phyloP scores from a whole-genome alignment of 1,140 invertebrate species.

The Sipha flava region DNA sequence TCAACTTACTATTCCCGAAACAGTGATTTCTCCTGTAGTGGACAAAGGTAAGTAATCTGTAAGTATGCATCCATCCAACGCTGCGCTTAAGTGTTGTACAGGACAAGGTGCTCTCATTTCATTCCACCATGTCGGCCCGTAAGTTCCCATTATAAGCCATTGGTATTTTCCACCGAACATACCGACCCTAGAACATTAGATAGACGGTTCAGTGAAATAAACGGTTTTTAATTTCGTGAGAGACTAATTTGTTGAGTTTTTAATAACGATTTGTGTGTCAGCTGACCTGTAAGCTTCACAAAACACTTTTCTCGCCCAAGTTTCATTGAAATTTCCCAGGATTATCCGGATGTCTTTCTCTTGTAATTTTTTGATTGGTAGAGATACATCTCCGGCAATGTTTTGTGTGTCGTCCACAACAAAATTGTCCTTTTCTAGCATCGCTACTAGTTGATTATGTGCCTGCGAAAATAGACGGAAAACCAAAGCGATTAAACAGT shows the following conservation, averaged over 20 bases:
- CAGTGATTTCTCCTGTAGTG: constrained; percentile 66
- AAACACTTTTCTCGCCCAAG: constrained; percentile 86
- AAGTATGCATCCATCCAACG: constrained; percentile 82
- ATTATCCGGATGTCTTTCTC: constrained; percentile 93
- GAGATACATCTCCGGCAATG: constrained; percentile 81
- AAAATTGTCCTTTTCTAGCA: constrained; percentile 72
- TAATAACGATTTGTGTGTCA: not conserved
- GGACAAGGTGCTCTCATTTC: constrained; percentile 56
- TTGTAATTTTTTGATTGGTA: constrained; percentile 74
- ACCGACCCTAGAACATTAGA: constrained; percentile 59
- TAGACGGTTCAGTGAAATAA: no score
- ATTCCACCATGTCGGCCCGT: constrained; percentile 71
- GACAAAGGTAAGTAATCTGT: constrained; percentile 72
- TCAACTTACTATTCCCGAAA: constrained; percentile 78
- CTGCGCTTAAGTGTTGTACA: constrained; percentile 62
- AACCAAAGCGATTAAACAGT: not conserved
- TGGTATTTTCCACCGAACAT: constrained; percentile 89
- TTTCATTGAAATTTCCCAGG: constrained; percentile 91
- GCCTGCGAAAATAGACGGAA: constrained; percentile 51
- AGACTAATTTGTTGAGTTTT: no score
- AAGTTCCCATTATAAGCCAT: constrained; percentile 92
- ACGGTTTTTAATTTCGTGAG: no score
- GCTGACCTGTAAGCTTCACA: constrained; percentile 77
- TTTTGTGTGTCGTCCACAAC: constrained; percentile 85
- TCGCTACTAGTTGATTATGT: constrained; percentile 82